Percentiles rank a stretch among this genome's conserved stretches.
Conservation (phyloP, 1,140 invertebrate genomes). For the Conopomorpha cramerella region DNA sequence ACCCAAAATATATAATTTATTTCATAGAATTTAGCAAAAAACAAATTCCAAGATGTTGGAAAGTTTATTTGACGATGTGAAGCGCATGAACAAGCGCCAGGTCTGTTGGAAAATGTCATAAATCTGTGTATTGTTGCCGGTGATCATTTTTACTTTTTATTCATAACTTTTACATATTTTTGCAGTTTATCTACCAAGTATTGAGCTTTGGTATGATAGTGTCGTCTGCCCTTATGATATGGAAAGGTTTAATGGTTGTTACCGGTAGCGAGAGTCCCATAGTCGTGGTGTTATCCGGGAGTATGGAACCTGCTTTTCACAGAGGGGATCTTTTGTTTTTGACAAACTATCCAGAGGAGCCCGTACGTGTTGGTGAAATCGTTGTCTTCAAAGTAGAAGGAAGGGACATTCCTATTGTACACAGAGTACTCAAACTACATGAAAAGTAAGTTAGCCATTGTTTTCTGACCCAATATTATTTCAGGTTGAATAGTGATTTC, state of each 20-base stretch:
- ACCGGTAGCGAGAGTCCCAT: slow-evolving; percentile 99
- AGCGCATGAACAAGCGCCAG: slow-evolving; percentile 97
- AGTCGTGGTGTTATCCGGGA: slow-evolving; percentile 97
- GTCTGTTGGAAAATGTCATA: too few relatives aligned
- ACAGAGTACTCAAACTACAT: slow-evolving; percentile 96
- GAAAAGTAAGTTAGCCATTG: slow-evolving; percentile 92
- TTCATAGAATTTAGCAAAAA: too few relatives aligned
- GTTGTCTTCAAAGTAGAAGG: slow-evolving; percentile 99
- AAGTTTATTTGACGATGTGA: slow-evolving; percentile 86
- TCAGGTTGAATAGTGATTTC: too few relatives aligned
- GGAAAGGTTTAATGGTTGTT: slow-evolving; percentile 99
- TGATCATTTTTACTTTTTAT: too few relatives aligned
- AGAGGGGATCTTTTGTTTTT: slow-evolving; percentile 96
- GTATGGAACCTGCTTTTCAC: slow-evolving; percentile 99
- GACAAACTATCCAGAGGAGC: slow-evolving; percentile 96
- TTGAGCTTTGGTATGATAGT: slow-evolving; percentile 99
- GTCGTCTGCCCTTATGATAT: slow-evolving; percentile 99
- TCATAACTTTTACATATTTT: slow-evolving; percentile 30
- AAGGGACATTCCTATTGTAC: slow-evolving; percentile 98
- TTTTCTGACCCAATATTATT: too few relatives aligned
- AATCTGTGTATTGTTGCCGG: too few relatives aligned
- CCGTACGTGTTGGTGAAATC: slow-evolving; percentile 97
- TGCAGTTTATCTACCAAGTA: slow-evolving; percentile 93
- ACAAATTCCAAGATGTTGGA: slow-evolving; percentile 67
- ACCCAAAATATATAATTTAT: too few relatives aligned